Evolutionary conservation across 2,888 invertebrate genomes (phyloP).

Genomic region (Ornithoptera alexandrae): DNA sequence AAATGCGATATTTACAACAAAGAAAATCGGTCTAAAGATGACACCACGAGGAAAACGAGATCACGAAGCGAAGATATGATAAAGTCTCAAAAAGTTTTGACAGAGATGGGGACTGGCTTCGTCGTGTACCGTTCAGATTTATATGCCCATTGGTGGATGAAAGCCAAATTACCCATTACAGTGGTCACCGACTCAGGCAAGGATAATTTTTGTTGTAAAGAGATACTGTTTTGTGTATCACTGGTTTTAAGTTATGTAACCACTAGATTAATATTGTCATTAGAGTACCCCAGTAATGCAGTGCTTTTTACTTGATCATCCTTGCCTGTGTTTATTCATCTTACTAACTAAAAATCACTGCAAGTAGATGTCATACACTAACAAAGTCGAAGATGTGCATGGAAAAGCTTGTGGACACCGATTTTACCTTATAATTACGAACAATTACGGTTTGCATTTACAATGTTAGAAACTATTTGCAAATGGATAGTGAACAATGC

Average conservation of each 20-base stretch:
- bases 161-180: constrained; percentile 87
- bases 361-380: constrained; percentile 70
- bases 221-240: constrained; percentile 78
- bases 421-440: constrained; percentile 30
- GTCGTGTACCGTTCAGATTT: constrained; percentile 89
- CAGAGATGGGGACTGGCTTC: constrained; percentile 66
- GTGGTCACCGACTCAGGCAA: constrained; percentile 82
- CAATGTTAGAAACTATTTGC: constrained; percentile 13
- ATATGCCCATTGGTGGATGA: constrained; percentile 96
- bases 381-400: constrained; percentile 65
- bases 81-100: constrained; percentile 67
- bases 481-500: constrained; percentile 5
- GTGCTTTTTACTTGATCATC: constrained; percentile 80
- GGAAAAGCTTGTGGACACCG: constrained; percentile 57
- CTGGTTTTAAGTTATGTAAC: constrained; percentile 78
- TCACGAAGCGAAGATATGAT: constrained; percentile 74
- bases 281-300: constrained; percentile 76
- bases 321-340: constrained; percentile 81
- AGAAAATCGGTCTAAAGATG: constrained; percentile 46
- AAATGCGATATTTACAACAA: constrained; percentile 60
- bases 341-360: constrained; percentile 72
- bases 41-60: constrained; percentile 56
- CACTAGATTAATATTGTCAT: constrained; percentile 74
- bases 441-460: constrained; percentile 10
- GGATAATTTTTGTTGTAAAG: constrained; percentile 79